Evolutionary conservation across 1,140 invertebrate genomes (phyloP), one percentile per base, ranked within the genome.

Genomic region (Leptopilina clavipes): DNA sequence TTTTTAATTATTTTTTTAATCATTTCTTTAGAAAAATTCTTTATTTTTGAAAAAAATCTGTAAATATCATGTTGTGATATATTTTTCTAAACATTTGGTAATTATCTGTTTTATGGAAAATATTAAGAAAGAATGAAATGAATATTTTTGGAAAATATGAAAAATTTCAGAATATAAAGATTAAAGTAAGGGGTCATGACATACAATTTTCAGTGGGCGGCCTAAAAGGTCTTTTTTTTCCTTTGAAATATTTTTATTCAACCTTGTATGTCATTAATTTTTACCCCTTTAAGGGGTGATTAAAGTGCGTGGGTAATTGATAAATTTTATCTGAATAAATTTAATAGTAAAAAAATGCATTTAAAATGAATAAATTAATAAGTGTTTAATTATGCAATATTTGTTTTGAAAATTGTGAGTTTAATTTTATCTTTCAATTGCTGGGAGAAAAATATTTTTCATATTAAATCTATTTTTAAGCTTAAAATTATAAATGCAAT

Each of bases 171-270:
- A 48, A 48, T 48, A 45, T n/a, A 52, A 52, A 52, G 14, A n/a
- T n/a, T 17, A 40, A 40, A 40, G 9, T 52, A n/a, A 48, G 6
- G 8, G 48, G n/a, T 17, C 48, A 52, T 52, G 48, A 52, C 48
- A n/a, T 52, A 52, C n/a, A 52, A 52, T 17, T 17, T 52, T n/a
- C n/a, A 52, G 48, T 52, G n/a, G 48, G 48, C 48, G 48, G 48
- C 48, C 48, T 17, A 52, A 17, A 52, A 17, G 48, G n/a, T 17
- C n/a, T 52, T n/a, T 48, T 48, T n/a, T 48, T n/a, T 48, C 25
- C 25, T 31, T 31, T 52, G n/a, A 1, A 52, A 52, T 52, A 52
- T 52, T 52, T 52, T 52, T n/a, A 52, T 52, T 52, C 6, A 52
- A 52, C 48, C 48, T 52, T 52, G n/a, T 17, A 52, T 8, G 14